Percentiles rank a stretch among this genome's conserved stretches.
Evolutionary conservation across 2,797 vertebrate species (phyloP).

Genomic region (Thamnophis elegans): DNA sequence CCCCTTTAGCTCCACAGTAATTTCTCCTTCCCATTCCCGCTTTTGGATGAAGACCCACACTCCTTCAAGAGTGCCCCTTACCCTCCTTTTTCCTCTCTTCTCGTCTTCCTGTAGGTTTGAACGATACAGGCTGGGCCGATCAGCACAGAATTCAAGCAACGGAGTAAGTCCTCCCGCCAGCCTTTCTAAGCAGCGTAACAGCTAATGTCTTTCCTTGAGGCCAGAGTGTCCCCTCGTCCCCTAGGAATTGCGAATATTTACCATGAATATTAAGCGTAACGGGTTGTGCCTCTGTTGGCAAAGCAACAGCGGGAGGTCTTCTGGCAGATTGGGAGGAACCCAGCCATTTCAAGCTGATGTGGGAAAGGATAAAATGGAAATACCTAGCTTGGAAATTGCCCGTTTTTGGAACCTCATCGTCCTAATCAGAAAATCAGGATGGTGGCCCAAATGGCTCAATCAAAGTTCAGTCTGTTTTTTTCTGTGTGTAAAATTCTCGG

Average conservation of each 20-base stretch:
- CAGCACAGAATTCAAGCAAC: constrained; percentile 86
- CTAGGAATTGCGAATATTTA: not conserved
- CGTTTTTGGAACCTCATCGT: not conserved
- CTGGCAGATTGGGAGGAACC: not conserved
- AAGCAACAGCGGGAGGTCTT: not conserved
- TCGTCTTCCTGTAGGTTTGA: constrained; percentile 81
- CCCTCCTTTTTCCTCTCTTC: not conserved
- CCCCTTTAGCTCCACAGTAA: not conserved
- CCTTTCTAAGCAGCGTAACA: not conserved
- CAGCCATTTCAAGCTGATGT: not conserved
- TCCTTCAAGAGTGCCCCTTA: not conserved
- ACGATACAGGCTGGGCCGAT: constrained; percentile 86
- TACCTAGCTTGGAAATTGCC: not conserved
- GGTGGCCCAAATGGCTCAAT: not conserved
- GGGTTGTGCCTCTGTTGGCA: not conserved
- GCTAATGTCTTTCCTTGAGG: too few relatives aligned
- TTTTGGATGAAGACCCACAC: not conserved
- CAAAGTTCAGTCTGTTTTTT: not conserved
- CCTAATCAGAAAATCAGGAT: not conserved
- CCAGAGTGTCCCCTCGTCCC: not conserved
- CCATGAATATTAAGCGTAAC: not conserved
- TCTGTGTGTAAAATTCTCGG: not conserved
- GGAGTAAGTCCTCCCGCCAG: constrained; percentile 80
- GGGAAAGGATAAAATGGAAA: not conserved
- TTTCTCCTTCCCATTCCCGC: not conserved